Base-by-base conservation (phyloP, 2,797 vertebrate species). In the Novumbra hubbsi region DNA sequence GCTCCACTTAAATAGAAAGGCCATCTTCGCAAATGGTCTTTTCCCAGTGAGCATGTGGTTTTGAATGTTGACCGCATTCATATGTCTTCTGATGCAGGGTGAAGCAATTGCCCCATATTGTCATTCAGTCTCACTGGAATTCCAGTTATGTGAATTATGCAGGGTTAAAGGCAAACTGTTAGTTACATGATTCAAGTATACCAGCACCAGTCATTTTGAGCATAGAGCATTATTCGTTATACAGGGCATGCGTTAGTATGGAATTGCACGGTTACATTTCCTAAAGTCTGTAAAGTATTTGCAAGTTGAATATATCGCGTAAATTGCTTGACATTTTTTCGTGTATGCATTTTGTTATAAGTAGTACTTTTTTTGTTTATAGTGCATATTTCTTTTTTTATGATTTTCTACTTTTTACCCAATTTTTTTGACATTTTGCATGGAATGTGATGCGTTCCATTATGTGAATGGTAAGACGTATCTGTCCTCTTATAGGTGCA, bases 401-500 rank as follows among this genome's bases (percentile, higher is more conserved):
- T 67, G 50, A 17, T 63, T 50, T 70, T 72, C 19, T 74, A 79
- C 72, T 71, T 68, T 73, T 45, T n/a, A 68, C 67, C 7, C 34
- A 49, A 83, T 81, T 86, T 81, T 81, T 87, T 81, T 84, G 80
- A 84, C 76, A 85, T 89, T 91, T 90, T 93, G 93, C 91, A 93
- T 93, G 91, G 91, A 86, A 87, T 92, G 89, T 91, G 71, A 85
- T 90, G 76, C 86, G 87, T 85, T 92, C 85, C 88, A 87, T 87
- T 88, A 70, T 88, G 78, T 92, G 89, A 92, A 90, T 90, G 90
- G 92, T 94, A 94, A 94, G 93, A 90, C 89, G 85, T 93, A 87
- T 94, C 86, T 93, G 90, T 94, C 92, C 92, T 93, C 90, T 88
- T 87, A 86, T 93, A 94, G 93, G 93, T 94, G 93, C 88, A 89